Evolutionary conservation across 2,113 vertebrate species (phyloP), one percentile per base, ranked within the genome.

Genomic region (Paramisgurnus dabryanus): DNA sequence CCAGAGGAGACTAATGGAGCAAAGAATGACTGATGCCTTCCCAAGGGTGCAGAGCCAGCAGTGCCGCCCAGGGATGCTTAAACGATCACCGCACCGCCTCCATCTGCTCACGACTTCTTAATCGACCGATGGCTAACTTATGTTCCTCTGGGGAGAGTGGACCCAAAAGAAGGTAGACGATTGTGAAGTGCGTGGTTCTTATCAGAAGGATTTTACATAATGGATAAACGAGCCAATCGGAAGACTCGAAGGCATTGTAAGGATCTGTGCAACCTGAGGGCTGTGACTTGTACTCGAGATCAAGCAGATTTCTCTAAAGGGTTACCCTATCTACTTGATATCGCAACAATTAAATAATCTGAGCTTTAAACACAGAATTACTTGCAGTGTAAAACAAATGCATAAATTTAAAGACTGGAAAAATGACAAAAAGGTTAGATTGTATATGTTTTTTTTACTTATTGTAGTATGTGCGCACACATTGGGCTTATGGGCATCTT

Each of bases 21-120:
- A 77, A n/a, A 65, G 81, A 89, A 85, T 88, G 87, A 90, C 80
- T 80, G 87, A 92, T 89, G 86, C 73, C 77, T n/a, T 76, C 88
- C 85, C 87, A 81, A 65, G 85, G 86, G 86, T 81, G 65, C 57
- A 60, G 64, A 76, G 80, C 72, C 72, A 68, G 72, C 72, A 69
- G 80, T 60, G 43, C 80, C 47, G 8, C 72, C 34, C 27, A 27
- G 57, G 65, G 72, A 60, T 0, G 27, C 55, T 75, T 81, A 67
- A 81, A 67, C 71, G 71, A 81, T 75, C 53, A 67, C 63, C 3
- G 6, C 41, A 34, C 27, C 3, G n/a, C 41, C 64, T 58, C 64
- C 53, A 60, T 73, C 43, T 74, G 68, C 55, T 40, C 63, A 75
- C 22, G 22, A 63, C 80, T 68, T 65, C 53, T 76, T 69, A 76